Evolutionary conservation across 2,113 vertebrate species (phyloP).

Genomic region (Daphoenositta chrysoptera): DNA sequence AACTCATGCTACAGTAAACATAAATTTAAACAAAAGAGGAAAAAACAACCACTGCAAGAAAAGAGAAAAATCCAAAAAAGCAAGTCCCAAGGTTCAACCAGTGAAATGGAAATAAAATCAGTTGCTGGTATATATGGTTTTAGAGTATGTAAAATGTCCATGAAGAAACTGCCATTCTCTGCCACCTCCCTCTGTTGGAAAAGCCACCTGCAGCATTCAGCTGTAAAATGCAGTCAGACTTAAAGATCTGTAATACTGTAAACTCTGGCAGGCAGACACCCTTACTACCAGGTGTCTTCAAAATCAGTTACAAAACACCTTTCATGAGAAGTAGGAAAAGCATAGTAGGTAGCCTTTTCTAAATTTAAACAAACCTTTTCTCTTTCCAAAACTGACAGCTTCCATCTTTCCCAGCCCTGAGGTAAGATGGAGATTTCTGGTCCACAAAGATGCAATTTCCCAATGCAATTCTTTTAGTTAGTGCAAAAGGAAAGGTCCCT

Average conservation of each 20-base stretch:
- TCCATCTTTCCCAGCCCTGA: not conserved
- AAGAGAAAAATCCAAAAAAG: not conserved
- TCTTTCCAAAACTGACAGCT: not conserved
- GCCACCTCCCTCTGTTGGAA: not conserved
- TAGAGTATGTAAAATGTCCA: not conserved
- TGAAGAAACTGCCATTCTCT: not conserved
- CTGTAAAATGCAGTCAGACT: not conserved
- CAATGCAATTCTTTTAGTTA: not conserved
- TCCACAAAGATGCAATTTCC: not conserved
- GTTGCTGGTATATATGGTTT: not conserved
- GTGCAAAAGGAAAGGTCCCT: not conserved
- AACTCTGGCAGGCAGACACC: not conserved
- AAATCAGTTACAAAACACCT: not conserved
- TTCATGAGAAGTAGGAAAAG: not conserved
- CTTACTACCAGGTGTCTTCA: not conserved
- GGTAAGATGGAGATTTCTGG: not conserved
- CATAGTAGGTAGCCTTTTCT: not conserved
- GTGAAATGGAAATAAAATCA: not conserved
- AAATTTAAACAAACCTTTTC: not conserved
- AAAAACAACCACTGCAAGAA: not conserved
- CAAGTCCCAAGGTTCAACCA: not conserved
- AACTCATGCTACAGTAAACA: not conserved
- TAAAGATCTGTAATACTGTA: not conserved
- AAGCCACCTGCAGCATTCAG: not conserved
- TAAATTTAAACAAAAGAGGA: not conserved